Base-by-base conservation (phyloP, 2,797 vertebrate species). In the Psittacula derbiana region DNA sequence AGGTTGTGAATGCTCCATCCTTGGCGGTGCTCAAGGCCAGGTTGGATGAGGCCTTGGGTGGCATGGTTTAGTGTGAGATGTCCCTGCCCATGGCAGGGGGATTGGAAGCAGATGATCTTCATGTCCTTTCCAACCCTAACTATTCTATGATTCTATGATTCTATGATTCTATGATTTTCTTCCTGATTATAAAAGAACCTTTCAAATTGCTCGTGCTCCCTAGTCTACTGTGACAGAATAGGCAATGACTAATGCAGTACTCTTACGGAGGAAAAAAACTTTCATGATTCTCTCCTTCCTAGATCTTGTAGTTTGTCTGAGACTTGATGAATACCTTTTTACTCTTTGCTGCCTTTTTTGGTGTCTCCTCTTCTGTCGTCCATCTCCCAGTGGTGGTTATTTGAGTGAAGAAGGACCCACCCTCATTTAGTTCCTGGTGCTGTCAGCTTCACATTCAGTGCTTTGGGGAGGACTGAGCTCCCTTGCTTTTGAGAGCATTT, bases 361-460 rank as follows among this genome's bases (percentile, higher is more conserved):
- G 10, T 3, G 11, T 43, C 36, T 33, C 15, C n/a, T 44, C 2
- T 14, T 47, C 2, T 21, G 21, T 46, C 6, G 4, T 33, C 36
- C 12, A 3, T n/a, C 31, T 55, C 60, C n/a, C 20, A 40, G 38
- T 8, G 10, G 27, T 4, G 18, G 25, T 40, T 8, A 12, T 11
- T 27, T 4, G 52, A 14, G 12, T 1, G 1, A 24, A 16, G 28
- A 28, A n/a, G 30, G 17, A 41, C 24, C 46, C 31, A 5, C 25
- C 46, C 28, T 8, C 25, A 2, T 21, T 19, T 27, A 31, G 6
- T 8, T n/a, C 40, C 43, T 1, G 3, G 30, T 8, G 2, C 20
- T 13, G 33, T 7, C n/a, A 30, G 19, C 58, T 71, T 71, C n/a
- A 8, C 2, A 3, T 11, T 44, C 5, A 7, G 8, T 7, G 7